Evolutionary conservation across 2,888 invertebrate species (phyloP), one percentile per base, ranked within the genome.

Genomic region (Melanostoma scalare): DNA sequence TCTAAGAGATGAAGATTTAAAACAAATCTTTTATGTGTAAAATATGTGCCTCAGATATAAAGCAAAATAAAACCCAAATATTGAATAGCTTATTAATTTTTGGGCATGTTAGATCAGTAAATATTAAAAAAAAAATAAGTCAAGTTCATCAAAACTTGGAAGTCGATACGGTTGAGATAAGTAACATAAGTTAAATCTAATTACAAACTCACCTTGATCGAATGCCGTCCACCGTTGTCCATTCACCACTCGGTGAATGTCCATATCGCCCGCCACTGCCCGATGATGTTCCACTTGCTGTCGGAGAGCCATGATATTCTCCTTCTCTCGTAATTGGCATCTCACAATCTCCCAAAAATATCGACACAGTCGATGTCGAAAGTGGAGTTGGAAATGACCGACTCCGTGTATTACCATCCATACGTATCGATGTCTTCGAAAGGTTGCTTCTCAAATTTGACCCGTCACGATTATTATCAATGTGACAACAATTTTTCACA

Each of bases 281-380:
- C n/a, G 85, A 77, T 6, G 82, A 81, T 2, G 81, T 84, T 56
- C 85, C 80, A 61, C 75, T 84, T 3, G 77, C 67, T 31, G 77
- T 81, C 46, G 82, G 81, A 6, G 84, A 84, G 40, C 71, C 74
- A 50, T 79, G 81, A 75, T 78, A 85, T 69, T 56, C 86, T 10
- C 82, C 48, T 71, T 87, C 86, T 9, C 87, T 86, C 9, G 89
- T 88, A 48, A 89, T 88, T 30, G 89, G 89, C 88, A 89, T 88
- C 85, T 91, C 89, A 74, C 87, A 88, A 73, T 89, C 88, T 6
- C 89, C 90, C 9, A 90, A 85, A 79, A 89, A 88, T 42, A 86
- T 72, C 38, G 81, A 85, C 40, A 89, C 86, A 31, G 88, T 78
- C 38, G 89, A 89, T n/a, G 87, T 88, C 35, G 87, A 53, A 8